These are phyloP conservation scores for Panagrolaimus sp. DNA, from an alignment of 1,140 invertebrate species.

Conservation along the genomic window DNA sequence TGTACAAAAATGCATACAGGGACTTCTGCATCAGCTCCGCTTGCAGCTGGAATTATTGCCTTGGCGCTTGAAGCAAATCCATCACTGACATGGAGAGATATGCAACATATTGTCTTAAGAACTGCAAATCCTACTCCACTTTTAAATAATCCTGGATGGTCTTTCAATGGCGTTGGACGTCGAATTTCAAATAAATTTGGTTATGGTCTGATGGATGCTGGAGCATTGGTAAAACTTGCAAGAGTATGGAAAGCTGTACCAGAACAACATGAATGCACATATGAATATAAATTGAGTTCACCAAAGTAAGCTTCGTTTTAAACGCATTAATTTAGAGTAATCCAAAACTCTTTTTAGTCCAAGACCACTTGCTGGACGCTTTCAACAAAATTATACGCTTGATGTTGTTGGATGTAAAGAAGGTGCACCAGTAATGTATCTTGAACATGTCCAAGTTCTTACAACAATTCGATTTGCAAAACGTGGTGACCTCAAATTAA, in stretches of 20 bases:
- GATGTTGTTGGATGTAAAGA: constrained; percentile 49
- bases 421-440: constrained; percentile 67
- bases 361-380: constrained; percentile 47
- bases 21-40: constrained; percentile 64
- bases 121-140: constrained; percentile 60
- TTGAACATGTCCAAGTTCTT: constrained; percentile 87
- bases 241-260: constrained; percentile 89
- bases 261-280: constrained; percentile 79
- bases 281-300: constrained; percentile 48
- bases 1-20: constrained; percentile 60
- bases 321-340: not conserved
- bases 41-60: constrained; percentile 64
- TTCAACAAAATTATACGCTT: constrained; percentile 52
- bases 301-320: no score
- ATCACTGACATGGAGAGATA: constrained; percentile 45
- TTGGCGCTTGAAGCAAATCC: constrained; percentile 65
- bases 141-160: constrained; percentile 69
- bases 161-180: constrained; percentile 78
- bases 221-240: constrained; percentile 81
- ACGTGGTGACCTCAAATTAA: constrained; percentile 62
- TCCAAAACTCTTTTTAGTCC: constrained; percentile 37
- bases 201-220: constrained; percentile 94
- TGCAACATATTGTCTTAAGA: constrained; percentile 60
- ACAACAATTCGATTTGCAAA: constrained; percentile 81
- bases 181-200: constrained; percentile 91